Evolutionary conservation across 2,113 vertebrate genomes (phyloP).

Genomic region (Vireo altiloquus): DNA sequence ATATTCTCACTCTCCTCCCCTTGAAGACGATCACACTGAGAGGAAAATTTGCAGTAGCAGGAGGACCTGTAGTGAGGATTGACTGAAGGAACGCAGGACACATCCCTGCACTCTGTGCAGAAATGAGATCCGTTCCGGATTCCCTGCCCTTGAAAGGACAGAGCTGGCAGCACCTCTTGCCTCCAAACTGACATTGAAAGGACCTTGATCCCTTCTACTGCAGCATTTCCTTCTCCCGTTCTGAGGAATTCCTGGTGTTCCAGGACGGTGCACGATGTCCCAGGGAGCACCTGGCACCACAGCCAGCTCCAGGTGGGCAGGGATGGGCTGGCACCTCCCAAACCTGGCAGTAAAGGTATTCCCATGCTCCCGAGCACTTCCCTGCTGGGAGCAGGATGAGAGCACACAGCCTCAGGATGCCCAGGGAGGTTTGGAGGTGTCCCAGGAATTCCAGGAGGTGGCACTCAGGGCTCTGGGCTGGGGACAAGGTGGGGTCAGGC

Average conservation of each 20-base stretch:
- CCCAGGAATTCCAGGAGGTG: not conserved
- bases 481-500: not conserved
- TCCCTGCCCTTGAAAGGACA: not conserved
- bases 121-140: not conserved
- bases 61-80: not conserved
- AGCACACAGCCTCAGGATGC: not conserved
- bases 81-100: not conserved
- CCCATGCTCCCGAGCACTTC: fast-evolving
- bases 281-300: fast-evolving
- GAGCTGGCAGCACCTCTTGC: not conserved
- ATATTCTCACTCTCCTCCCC: not conserved
- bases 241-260: fast-evolving
- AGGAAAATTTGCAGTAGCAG: not conserved
- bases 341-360: fast-evolving
- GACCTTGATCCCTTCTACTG: not conserved
- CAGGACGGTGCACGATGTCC: fast-evolving
- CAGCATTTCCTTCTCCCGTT: fast-evolving
- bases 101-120: not conserved
- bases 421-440: not conserved
- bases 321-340: not conserved
- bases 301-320: not conserved
- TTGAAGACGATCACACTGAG: not conserved
- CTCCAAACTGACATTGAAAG: not conserved
- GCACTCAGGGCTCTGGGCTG: not conserved
- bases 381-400: not conserved